phyloP scores from a whole-genome alignment of 2,113 vertebrate genomes.

The Tichodroma muraria region DNA sequence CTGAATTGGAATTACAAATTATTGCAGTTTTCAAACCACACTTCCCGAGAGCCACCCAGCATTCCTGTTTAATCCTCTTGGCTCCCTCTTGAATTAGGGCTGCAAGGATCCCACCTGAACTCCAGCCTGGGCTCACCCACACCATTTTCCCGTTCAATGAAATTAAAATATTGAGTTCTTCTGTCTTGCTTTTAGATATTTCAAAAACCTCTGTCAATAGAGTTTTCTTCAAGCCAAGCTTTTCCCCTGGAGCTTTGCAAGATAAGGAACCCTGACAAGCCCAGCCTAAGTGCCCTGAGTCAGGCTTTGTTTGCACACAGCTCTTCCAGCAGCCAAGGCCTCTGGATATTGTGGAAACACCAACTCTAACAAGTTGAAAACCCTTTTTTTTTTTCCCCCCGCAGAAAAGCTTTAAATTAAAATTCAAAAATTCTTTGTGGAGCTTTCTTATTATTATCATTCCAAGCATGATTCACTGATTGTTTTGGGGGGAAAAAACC shows the following conservation, averaged over 20 bases:
- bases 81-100: not conserved
- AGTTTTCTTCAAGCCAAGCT: not conserved
- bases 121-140: not conserved
- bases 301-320: constrained; percentile 6
- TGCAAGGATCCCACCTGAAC: not conserved
- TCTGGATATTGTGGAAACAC: constrained; percentile 1
- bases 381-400: not conserved
- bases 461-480: not conserved
- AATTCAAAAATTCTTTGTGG: not conserved
- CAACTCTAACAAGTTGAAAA: not conserved
- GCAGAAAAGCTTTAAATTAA: not conserved
- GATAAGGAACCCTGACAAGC: not conserved
- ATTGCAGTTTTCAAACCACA: not conserved
- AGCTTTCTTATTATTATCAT: not conserved
- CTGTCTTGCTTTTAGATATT: not conserved
- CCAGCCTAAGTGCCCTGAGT: not conserved
- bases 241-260: not conserved
- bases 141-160: not conserved
- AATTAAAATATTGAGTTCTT: not conserved
- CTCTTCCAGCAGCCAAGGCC: not conserved
- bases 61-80: not conserved
- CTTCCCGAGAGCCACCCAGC: not conserved
- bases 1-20: not conserved
- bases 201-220: not conserved
- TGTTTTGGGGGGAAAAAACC: not conserved